A percentile compares a stretch with the other conserved stretches of the same genome.
Conservation (phyloP, 2,797 vertebrate species). For the Synaphobranchus kaupii region DNA sequence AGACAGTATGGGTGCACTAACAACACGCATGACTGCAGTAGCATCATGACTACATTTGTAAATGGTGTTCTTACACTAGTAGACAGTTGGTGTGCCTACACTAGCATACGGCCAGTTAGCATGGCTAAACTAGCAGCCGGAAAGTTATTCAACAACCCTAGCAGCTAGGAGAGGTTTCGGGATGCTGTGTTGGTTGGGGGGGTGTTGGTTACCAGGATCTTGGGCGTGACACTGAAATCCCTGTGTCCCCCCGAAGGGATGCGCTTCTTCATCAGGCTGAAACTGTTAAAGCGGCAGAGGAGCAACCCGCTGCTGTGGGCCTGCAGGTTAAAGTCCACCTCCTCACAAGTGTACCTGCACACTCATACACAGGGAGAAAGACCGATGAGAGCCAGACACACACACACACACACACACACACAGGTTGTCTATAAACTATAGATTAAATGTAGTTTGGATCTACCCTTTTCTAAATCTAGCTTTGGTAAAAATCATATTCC, state of each 20-base stretch:
- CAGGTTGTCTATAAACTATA: neutral
- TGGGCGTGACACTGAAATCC: constrained; percentile 89
- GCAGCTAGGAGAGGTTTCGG: too few relatives aligned
- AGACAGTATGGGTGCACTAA: neutral
- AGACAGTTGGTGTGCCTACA: neutral
- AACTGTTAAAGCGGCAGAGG: constrained; percentile 94
- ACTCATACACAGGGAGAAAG: neutral
- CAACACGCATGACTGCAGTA: neutral
- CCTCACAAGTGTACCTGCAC: constrained; percentile 92
- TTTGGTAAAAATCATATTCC: too few relatives aligned
- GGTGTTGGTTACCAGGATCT: constrained; percentile 87
- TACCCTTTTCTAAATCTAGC: too few relatives aligned
- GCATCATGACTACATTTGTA: neutral
- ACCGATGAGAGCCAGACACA: neutral
- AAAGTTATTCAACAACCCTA: neutral
- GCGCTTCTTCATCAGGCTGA: constrained; percentile 97
- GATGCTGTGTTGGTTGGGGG: neutral
- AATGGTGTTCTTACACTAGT: neutral
- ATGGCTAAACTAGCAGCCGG: neutral
- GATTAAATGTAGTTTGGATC: neutral
- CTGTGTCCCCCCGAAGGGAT: constrained; percentile 90
- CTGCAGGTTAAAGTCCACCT: constrained; percentile 94
- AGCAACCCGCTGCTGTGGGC: constrained; percentile 92
- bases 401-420: neutral
- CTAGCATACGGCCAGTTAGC: neutral